Evolutionary conservation across 2,797 vertebrate species (phyloP).

Genomic region (Thunnus albacares): DNA sequence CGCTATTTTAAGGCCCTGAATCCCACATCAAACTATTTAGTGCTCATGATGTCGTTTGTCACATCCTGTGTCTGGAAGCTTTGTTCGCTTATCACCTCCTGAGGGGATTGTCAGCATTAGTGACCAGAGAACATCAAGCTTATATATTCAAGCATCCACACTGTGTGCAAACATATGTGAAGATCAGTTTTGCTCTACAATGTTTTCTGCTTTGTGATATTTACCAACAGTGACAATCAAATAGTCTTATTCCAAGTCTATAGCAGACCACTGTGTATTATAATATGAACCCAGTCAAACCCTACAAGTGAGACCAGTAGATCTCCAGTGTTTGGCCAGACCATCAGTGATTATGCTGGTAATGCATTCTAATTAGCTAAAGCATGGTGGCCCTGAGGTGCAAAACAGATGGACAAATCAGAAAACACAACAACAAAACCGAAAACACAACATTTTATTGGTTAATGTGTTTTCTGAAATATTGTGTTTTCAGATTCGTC

Average conservation of each 20-base stretch:
- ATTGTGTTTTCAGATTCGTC: too few species aligned
- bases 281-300: constrained; percentile 16
- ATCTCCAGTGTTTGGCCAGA: constrained; percentile 1
- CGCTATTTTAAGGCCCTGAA: constrained; percentile 39
- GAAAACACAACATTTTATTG: too few species aligned
- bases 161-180: background rate
- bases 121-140: constrained; percentile 18
- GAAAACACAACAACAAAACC: too few species aligned
- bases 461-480: too few species aligned
- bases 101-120: constrained; percentile 31
- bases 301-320: background rate
- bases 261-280: background rate
- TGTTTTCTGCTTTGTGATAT: background rate
- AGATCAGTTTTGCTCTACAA: constrained; percentile 1
- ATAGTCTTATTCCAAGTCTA: background rate
- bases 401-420: too few species aligned
- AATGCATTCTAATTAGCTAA: background rate
- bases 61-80: constrained; percentile 28
- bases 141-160: background rate
- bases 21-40: constrained; percentile 58
- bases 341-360: background rate
- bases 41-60: constrained; percentile 54
- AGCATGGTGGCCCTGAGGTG: too few species aligned
- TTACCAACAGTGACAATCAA: background rate
- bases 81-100: constrained; percentile 46